Conservation (phyloP, 2,797 vertebrate species). For the Alosa sapidissima region DNA sequence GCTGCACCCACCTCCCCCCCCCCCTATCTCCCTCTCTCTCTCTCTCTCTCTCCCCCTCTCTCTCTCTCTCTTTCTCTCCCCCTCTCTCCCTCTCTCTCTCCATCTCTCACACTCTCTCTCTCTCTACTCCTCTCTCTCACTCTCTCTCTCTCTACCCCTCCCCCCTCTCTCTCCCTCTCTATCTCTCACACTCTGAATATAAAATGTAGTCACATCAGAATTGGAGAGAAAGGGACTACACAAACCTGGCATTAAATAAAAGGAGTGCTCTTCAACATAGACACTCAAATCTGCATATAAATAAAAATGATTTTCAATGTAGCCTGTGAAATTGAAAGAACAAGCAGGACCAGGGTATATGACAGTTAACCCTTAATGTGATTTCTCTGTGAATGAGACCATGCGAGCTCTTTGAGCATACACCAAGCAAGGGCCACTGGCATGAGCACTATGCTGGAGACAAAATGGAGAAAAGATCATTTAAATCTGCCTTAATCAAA, state of each 20-base stretch:
- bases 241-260: slow-evolving; percentile 51
- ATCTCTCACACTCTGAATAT: slow-evolving; percentile 31
- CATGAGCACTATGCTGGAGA: background rate
- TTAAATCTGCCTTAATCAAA: too few relatives aligned
- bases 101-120: slow-evolving; percentile 9
- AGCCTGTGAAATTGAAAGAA: slow-evolving; percentile 41
- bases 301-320: slow-evolving; percentile 43
- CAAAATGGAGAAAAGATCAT: background rate
- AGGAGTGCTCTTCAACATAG: slow-evolving; percentile 40
- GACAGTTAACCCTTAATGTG: slow-evolving; percentile 36
- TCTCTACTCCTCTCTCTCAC: slow-evolving; percentile 52
- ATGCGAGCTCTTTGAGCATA: background rate
- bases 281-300: slow-evolving; percentile 52
- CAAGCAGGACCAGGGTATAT: slow-evolving; percentile 31
- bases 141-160: slow-evolving; percentile 53
- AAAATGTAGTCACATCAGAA: slow-evolving; percentile 49
- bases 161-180: slow-evolving; percentile 55
- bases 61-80: too few relatives aligned
- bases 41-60: slow-evolving; percentile 49
- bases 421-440: background rate
- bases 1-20: slow-evolving; percentile 44
- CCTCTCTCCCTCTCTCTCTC: slow-evolving; percentile 56
- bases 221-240: slow-evolving; percentile 42
- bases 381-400: slow-evolving; percentile 31
- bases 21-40: slow-evolving; percentile 56